phyloP scores from a whole-genome alignment of 2,888 invertebrate species.

The Philonicus albiceps region DNA sequence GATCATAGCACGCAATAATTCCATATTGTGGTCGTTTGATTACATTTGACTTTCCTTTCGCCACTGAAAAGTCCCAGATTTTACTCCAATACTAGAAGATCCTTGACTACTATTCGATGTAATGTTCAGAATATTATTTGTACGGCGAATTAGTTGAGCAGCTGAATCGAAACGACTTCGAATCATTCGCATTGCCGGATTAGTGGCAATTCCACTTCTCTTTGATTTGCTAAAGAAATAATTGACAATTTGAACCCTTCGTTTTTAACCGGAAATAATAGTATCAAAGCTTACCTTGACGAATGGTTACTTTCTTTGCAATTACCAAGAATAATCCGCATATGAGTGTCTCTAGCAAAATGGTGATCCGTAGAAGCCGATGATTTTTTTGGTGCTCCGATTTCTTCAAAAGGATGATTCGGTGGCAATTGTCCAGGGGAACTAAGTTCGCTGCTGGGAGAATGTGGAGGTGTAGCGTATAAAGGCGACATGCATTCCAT shows the following conservation, averaged over 20 bases:
- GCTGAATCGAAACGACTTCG: conserved; percentile 64
- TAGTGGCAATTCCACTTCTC: conserved; percentile 85
- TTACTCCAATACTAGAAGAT: conserved; percentile 64
- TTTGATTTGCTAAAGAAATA: conserved; percentile 67
- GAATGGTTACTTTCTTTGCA: conserved; percentile 62
- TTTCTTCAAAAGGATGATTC: conserved; percentile 61
- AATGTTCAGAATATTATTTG: conserved; percentile 60
- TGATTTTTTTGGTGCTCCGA: conserved; percentile 53
- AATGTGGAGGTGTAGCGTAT: conserved; percentile 83
- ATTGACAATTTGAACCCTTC: conserved; percentile 22
- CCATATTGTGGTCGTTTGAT: conserved; percentile 46
- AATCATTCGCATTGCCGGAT: conserved; percentile 84
- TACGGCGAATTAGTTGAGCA: conserved; percentile 62
- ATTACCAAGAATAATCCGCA: conserved; percentile 85
- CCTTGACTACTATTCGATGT: conserved; percentile 62
- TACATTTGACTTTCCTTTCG: conserved; percentile 64
- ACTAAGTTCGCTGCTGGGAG: conserved; percentile 72
- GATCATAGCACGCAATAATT: not conserved
- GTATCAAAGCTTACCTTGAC: conserved; percentile 55
- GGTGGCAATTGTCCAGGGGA: conserved; percentile 64
- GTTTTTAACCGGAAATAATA: not conserved
- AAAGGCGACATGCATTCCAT: conserved; percentile 70
- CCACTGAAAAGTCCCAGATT: conserved; percentile 64
- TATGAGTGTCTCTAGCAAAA: conserved; percentile 89
- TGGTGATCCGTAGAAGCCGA: conserved; percentile 74